phyloP scores from a whole-genome alignment of 2,113 vertebrate species.

The Microcebus griseorufus region DNA sequence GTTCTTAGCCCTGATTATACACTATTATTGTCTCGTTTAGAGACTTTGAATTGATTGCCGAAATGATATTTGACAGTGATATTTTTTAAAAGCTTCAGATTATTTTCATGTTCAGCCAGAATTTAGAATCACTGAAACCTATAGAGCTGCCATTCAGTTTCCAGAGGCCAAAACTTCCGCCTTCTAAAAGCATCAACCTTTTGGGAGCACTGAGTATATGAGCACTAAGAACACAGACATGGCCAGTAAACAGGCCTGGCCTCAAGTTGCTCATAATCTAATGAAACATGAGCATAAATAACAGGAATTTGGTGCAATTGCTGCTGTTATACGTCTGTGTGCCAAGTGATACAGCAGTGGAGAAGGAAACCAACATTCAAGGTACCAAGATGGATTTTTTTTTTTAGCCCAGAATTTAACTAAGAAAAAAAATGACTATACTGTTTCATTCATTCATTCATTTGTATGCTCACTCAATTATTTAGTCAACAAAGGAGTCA shows the following conservation, averaged over 20 bases:
- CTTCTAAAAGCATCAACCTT: not conserved
- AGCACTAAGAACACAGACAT: not conserved
- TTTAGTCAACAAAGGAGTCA: not conserved
- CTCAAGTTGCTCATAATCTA: not conserved
- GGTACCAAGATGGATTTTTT: not conserved
- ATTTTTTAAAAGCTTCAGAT: not conserved
- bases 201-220: not conserved
- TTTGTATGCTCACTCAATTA: not conserved
- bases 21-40: not conserved
- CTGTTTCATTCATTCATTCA: not conserved
- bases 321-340: not conserved
- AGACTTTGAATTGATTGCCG: not conserved
- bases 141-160: not conserved
- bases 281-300: not conserved
- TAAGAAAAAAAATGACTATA: not conserved
- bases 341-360: not conserved
- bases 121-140: not conserved
- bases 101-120: conserved; percentile 31
- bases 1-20: not conserved
- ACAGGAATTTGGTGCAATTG: not conserved
- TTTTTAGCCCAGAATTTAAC: not conserved
- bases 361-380: not conserved
- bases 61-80: not conserved
- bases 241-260: not conserved
- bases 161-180: conserved; percentile 30